phyloP scores from a whole-genome alignment of 2,797 vertebrate genomes.

The Typhlichthys eigenmanni region DNA sequence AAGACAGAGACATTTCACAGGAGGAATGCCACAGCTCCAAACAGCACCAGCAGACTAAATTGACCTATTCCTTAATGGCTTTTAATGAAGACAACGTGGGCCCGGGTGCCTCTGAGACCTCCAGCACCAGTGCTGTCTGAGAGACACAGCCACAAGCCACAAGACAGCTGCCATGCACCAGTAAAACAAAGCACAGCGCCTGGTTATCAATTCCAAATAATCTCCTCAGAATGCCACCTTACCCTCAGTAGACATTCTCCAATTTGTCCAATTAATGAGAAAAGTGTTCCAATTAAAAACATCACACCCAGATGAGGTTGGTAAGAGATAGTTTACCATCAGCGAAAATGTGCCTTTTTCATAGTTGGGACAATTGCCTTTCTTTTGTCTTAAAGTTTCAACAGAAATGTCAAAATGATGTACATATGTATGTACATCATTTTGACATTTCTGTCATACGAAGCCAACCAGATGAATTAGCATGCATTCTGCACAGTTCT shows the following conservation, averaged over 20 bases:
- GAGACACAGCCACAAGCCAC: conserved; percentile 33
- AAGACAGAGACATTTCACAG: conserved; percentile 63
- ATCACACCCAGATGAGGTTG: conserved; percentile 70
- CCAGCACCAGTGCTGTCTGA: conserved; percentile 32
- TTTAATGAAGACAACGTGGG: conserved; percentile 78
- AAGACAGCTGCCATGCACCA: conserved; percentile 51
- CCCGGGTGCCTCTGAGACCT: conserved; percentile 59
- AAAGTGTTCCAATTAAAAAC: conserved; percentile 77
- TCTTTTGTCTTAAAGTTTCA: not conserved
- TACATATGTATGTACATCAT: too few species aligned
- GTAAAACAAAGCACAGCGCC: conserved; percentile 54
- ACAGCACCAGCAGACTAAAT: conserved; percentile 67
- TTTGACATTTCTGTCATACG: too few species aligned
- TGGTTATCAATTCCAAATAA: conserved; percentile 72
- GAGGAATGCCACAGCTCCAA: conserved; percentile 44
- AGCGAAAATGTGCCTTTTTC: conserved; percentile 29
- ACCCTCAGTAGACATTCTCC: conserved; percentile 66
- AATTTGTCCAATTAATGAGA: conserved; percentile 79
- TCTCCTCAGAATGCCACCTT: conserved; percentile 65
- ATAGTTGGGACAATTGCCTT: conserved; percentile 11
- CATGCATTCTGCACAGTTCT: too few species aligned
- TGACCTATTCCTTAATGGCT: conserved; percentile 78
- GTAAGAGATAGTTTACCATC: conserved; percentile 49
- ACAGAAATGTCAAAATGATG: too few species aligned
- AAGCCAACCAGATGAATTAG: too few species aligned